Percentiles rank a stretch among this genome's conserved stretches.
phyloP scores from a whole-genome alignment of 2,888 invertebrate genomes.

The Caenorhabditis zanzibari region DNA sequence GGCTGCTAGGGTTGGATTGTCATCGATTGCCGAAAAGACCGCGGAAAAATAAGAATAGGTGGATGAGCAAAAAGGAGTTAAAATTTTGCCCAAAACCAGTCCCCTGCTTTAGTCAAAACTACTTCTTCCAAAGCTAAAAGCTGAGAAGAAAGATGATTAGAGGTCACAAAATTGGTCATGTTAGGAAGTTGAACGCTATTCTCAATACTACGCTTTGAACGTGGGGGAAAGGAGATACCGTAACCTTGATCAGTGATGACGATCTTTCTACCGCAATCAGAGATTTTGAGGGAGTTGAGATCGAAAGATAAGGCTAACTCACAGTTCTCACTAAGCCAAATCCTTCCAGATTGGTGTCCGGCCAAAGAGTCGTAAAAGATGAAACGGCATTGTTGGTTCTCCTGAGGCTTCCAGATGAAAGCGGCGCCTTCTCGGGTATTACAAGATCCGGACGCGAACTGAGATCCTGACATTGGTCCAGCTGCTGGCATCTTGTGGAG shows the following conservation, averaged over 20 bases:
- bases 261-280: neutral
- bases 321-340: neutral
- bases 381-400: neutral
- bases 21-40: neutral
- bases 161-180: slow-evolving; percentile 17
- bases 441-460: neutral
- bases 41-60: slow-evolving; percentile 5
- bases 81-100: neutral
- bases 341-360: neutral
- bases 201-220: neutral
- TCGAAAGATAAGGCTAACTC: neutral
- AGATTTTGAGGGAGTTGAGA: too few relatives aligned
- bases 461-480: neutral
- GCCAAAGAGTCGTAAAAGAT: neutral
- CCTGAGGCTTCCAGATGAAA: slow-evolving; percentile 2
- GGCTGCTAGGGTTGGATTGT: slow-evolving; percentile 18
- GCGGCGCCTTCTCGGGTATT: slow-evolving; percentile 13
- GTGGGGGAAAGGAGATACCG: neutral
- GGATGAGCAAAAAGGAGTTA: neutral
- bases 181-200: neutral
- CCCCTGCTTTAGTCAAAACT: neutral
- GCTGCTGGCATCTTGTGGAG: too few relatives aligned
- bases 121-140: slow-evolving; percentile 21
- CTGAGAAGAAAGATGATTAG: slow-evolving; percentile 23
- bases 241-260: neutral